phyloP scores from a whole-genome alignment of 2,113 vertebrate species.

The Saccopteryx bilineata region DNA sequence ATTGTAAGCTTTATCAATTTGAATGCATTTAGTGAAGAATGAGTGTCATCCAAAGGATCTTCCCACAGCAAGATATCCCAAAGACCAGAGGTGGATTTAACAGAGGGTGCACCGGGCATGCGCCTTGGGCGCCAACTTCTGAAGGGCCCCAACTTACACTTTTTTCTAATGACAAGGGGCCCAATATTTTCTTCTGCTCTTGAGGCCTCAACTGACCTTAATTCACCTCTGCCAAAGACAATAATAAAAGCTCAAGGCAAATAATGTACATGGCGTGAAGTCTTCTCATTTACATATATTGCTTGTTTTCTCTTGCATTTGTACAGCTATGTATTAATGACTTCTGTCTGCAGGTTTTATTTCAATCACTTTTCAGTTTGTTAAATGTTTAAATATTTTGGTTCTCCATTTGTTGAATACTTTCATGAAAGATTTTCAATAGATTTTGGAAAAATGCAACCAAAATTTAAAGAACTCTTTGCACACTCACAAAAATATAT shows the following conservation, averaged over 20 bases:
- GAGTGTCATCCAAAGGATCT: neutral
- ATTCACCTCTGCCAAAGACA: neutral
- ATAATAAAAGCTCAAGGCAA: slow-evolving; percentile 11
- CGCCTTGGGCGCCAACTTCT: too few species aligned
- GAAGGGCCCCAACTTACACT: too few species aligned
- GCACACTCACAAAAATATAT: neutral
- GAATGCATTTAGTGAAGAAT: slow-evolving; percentile 12
- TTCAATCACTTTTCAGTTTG: neutral
- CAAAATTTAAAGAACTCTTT: slow-evolving; percentile 27
- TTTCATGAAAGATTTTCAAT: slow-evolving; percentile 15
- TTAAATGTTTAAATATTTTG: slow-evolving; percentile 32
- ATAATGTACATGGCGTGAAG: neutral
- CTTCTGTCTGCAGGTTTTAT: slow-evolving; percentile 21
- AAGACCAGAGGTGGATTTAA: neutral
- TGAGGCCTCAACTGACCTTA: too few species aligned
- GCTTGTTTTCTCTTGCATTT: slow-evolving; percentile 44
- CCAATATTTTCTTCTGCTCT: too few species aligned
- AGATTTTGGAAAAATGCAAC: slow-evolving; percentile 20
- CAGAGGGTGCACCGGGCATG: too few species aligned
- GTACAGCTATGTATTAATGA: neutral
- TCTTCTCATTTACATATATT: slow-evolving; percentile 52
- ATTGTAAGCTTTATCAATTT: slow-evolving; percentile 6
- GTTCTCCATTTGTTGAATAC: neutral
- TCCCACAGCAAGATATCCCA: neutral
- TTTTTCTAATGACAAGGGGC: too few species aligned